Evolutionary conservation across 2,113 vertebrate species (phyloP), one percentile per base, ranked within the genome.

Genomic region (Genyomyrus donnyi): DNA sequence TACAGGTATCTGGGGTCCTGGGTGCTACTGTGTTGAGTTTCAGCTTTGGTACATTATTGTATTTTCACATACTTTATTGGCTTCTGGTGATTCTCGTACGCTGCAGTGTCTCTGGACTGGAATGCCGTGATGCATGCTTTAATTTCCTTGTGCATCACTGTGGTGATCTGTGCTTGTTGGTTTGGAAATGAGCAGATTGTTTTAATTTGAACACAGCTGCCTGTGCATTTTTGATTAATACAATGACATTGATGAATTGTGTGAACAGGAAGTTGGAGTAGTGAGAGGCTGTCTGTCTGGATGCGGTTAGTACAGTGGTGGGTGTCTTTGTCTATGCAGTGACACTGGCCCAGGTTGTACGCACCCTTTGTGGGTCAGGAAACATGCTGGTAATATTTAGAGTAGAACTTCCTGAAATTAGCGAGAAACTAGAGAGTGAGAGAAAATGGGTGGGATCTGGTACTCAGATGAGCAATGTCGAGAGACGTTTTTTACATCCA

Each of bases 171-270:
- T 42, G 74, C 31, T 80, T 39, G 74, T 80, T 80, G 74, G 35
- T 80, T 42, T 80, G 74, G 74, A 80, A 80, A 80, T n/a, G 74
- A 80, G 74, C 35, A 42, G 74, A 80, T 39, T 80, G 74, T 80
- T 80, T 80, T 80, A 27, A 39, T 80, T 42, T 80, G 4, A 80
- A 17, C 13, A 80, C 74, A 80, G 74, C 74, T 17, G 35, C 35
- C 35, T 19, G 35, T 80, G 74, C 74, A 80, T 80, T 80, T 80
- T 42, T 80, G 31, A 80, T 80, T 39, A 80, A 80, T 80, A 17
- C 35, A 39, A 1, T 35, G 74, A 80, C 74, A 80, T 39, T 42
- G 31, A 80, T 80, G 74, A 80, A 80, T 80, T 80, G 15, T 80
- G 74, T 80, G 35, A 80, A 80, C 74, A 80, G 74, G 74, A 80